phyloP scores from a whole-genome alignment of 2,113 vertebrate species.

The Myodes glareolus region DNA sequence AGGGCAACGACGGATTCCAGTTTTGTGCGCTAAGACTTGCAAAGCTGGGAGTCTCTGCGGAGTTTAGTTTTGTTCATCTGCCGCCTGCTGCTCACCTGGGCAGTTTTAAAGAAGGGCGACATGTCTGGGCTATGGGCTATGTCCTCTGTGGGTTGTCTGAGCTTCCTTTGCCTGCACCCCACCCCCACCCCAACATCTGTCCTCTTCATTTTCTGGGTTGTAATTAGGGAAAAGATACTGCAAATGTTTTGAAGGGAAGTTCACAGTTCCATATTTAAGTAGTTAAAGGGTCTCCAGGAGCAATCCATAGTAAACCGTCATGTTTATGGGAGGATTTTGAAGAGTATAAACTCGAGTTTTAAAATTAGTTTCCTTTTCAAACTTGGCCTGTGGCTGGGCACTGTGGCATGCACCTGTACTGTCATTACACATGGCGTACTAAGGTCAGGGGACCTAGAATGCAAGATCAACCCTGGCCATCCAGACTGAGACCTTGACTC shows the following conservation, averaged over 20 bases:
- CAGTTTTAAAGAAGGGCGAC: not conserved
- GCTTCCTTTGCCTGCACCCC: not conserved
- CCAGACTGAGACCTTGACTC: not conserved
- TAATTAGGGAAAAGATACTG: not conserved
- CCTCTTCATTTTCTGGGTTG: not conserved
- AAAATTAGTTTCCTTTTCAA: conserved; percentile 23
- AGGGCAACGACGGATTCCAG: not conserved
- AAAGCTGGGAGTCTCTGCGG: not conserved
- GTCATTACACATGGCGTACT: fast-evolving
- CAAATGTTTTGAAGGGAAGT: conserved; percentile 17
- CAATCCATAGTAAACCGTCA: not conserved
- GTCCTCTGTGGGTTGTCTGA: not conserved
- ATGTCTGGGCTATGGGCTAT: not conserved
- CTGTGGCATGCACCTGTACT: not conserved
- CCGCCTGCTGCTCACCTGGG: not conserved
- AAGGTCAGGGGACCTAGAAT: not conserved
- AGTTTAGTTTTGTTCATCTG: not conserved
- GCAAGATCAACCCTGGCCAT: not conserved
- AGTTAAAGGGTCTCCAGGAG: not conserved
- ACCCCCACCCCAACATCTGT: not conserved
- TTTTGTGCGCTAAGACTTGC: not conserved
- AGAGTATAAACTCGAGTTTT: conserved; percentile 1
- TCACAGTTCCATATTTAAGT: not conserved
- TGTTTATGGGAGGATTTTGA: conserved; percentile 16
- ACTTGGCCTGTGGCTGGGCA: not conserved